Evolutionary conservation across 2,888 invertebrate species (phyloP).

Genomic region (Acrobasis consociella): DNA sequence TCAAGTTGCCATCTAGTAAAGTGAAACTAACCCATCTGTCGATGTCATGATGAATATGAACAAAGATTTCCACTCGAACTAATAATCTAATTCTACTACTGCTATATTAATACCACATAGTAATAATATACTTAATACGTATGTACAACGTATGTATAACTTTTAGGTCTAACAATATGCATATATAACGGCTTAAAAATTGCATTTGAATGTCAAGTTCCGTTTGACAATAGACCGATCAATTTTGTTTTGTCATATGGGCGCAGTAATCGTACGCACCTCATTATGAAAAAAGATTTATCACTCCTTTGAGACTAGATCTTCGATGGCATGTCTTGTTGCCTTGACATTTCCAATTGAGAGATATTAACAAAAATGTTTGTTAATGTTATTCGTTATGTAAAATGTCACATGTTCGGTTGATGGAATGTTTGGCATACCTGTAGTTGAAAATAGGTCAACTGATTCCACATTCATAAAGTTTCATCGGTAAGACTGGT

Average conservation of each 20-base stretch:
- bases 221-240: slow-evolving; percentile 5
- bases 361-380: slow-evolving; percentile 4
- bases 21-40: too few relatives aligned
- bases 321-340: neutral
- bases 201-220: slow-evolving; percentile 12
- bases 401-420: neutral
- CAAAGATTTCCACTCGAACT: too few relatives aligned
- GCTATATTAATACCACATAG: too few relatives aligned
- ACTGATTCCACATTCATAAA: neutral
- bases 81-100: too few relatives aligned
- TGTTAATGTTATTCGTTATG: slow-evolving; percentile 12
- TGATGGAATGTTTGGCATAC: neutral
- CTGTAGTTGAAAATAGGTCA: neutral
- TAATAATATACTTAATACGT: too few relatives aligned
- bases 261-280: neutral
- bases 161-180: neutral
- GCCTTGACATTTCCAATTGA: slow-evolving; percentile 13
- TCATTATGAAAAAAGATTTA: slow-evolving; percentile 13
- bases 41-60: too few relatives aligned
- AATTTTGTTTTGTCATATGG: slow-evolving; percentile 9
- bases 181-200: neutral
- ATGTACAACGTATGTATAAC: too few relatives aligned
- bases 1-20: too few relatives aligned
- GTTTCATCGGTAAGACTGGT: too few relatives aligned
- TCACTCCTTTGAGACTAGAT: slow-evolving; percentile 11